phyloP scores from a whole-genome alignment of 2,888 invertebrate species.

The Cosmia trapezina region DNA sequence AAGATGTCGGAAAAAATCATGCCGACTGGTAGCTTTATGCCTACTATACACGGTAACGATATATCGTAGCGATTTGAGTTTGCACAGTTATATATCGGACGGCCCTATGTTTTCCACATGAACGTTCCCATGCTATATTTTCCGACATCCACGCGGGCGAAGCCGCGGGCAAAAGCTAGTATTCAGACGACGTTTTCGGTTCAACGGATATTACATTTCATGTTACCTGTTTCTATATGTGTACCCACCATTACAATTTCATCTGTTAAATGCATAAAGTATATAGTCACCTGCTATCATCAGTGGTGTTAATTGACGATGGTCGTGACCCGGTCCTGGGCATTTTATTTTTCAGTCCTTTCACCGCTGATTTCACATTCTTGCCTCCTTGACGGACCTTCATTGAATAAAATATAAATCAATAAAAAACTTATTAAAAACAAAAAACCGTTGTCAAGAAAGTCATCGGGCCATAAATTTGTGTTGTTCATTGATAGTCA shows the following conservation, averaged over 20 bases:
- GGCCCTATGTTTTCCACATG: too few species aligned
- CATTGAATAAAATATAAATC: constrained; percentile 24
- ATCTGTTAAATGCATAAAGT: constrained; percentile 1
- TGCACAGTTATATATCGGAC: too few species aligned
- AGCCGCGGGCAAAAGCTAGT: too few species aligned
- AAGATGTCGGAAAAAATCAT: too few species aligned
- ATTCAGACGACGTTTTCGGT: not conserved
- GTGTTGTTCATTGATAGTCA: not conserved
- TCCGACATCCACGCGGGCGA: too few species aligned
- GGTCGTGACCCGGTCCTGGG: constrained; percentile 84
- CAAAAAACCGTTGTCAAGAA: not conserved
- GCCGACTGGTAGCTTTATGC: too few species aligned
- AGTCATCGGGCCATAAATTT: constrained; percentile 8
- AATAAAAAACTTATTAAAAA: constrained; percentile 16
- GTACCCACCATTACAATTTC: constrained; percentile 9
- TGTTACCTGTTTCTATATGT: not conserved
- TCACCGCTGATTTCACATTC: constrained; percentile 86
- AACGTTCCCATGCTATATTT: too few species aligned
- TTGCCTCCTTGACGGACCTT: constrained; percentile 87
- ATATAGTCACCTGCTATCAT: constrained; percentile 83
- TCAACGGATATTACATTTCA: not conserved
- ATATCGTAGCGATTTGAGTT: too few species aligned
- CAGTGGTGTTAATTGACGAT: constrained; percentile 85
- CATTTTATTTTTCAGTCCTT: constrained; percentile 85
- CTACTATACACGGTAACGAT: too few species aligned